Percentiles rank a stretch among this genome's conserved stretches.
These are phyloP conservation scores for Sebastes hubbsi DNA, from an alignment of 2,797 vertebrate species.

Conservation along the genomic window DNA sequence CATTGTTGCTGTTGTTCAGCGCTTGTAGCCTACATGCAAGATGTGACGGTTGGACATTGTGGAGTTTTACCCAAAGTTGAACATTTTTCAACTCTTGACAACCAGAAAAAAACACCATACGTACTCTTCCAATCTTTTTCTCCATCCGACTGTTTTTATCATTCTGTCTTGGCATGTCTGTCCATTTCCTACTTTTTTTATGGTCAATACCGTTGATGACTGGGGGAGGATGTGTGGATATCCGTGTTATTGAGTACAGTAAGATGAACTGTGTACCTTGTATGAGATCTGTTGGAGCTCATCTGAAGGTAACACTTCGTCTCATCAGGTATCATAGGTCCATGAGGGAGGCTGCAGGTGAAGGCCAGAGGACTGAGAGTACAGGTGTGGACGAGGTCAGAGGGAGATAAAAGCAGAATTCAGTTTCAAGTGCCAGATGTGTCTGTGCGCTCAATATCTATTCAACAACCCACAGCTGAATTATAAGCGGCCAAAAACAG, in stretches of 20 bases:
- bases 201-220: neutral
- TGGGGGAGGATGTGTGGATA: neutral
- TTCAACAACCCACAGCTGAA: neutral
- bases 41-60: no score
- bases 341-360: slow-evolving; percentile 1
- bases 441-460: neutral
- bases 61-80: no score
- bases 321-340: neutral
- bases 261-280: neutral
- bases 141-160: neutral
- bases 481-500: neutral
- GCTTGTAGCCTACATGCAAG: no score
- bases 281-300: neutral
- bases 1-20: no score
- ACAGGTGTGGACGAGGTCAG: slow-evolving; percentile 1
- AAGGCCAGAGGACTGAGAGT: neutral
- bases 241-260: neutral
- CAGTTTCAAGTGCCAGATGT: neutral
- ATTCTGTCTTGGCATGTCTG: neutral
- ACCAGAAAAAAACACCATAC: no score
- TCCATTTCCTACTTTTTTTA: slow-evolving; percentile 4
- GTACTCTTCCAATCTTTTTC: neutral
- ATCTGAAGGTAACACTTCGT: neutral
- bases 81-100: no score
- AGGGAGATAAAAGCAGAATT: neutral